Conservation (phyloP, 2,113 vertebrate genomes). For the Sinocyclocheilus anophthalmus region DNA sequence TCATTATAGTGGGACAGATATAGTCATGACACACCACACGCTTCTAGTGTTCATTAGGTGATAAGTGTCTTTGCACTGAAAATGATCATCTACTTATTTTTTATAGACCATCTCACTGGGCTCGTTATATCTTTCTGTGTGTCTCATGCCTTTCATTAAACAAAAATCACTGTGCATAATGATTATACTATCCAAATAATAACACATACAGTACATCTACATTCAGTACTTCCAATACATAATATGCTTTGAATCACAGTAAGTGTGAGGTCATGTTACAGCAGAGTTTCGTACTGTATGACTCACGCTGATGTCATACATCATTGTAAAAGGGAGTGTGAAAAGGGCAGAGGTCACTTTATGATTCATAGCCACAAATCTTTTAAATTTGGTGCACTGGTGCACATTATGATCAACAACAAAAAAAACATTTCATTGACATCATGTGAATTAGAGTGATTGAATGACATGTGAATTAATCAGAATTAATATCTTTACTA, state of each 20-base stretch:
- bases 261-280: background rate
- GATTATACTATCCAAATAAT: background rate
- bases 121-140: background rate
- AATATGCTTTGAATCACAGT: conserved; percentile 12
- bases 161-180: background rate
- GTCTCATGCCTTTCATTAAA: background rate
- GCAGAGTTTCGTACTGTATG: background rate
- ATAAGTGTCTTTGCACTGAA: background rate
- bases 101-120: background rate
- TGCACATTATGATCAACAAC: background rate
- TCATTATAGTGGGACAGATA: background rate
- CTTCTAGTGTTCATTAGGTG: background rate
- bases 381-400: background rate
- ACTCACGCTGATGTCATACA: conserved; percentile 34
- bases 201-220: background rate
- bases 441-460: background rate
- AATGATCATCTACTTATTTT: background rate
- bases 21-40: background rate
- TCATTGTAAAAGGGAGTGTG: conserved; percentile 12
- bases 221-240: background rate
- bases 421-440: background rate
- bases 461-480: background rate
- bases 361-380: background rate
- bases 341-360: conserved; percentile 29
- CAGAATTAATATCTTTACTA: background rate